Conservation (phyloP, 2,797 vertebrate species). For the Oreortyx pictus region DNA sequence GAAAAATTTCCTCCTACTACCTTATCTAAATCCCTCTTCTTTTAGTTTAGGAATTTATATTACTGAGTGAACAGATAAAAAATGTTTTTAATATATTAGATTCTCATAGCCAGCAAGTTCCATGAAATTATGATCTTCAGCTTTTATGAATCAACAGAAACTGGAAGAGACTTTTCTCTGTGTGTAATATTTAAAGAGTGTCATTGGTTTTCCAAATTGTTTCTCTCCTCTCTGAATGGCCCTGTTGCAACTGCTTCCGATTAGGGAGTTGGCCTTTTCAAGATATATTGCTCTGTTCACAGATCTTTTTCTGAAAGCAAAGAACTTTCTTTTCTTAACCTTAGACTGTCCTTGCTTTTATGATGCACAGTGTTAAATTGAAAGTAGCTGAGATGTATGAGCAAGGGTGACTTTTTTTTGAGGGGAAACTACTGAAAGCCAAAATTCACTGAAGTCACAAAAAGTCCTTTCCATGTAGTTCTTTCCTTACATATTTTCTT, state of each 20-base stretch:
- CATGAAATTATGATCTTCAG: background rate
- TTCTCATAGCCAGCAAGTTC: background rate
- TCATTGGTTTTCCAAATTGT: background rate
- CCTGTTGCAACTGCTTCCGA: background rate
- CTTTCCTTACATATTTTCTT: slow-evolving; percentile 35
- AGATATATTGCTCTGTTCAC: background rate
- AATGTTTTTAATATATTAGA: background rate
- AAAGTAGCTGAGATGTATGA: slow-evolving; percentile 23
- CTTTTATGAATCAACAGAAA: background rate
- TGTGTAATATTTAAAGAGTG: background rate
- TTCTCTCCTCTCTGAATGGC: background rate
- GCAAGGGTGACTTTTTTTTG: slow-evolving; percentile 7
- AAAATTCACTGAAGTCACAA: slow-evolving; percentile 24
- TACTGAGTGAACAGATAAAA: background rate
- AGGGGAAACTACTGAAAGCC: slow-evolving; percentile 8
- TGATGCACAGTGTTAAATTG: slow-evolving; percentile 28
- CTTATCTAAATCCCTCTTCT: too few relatives aligned
- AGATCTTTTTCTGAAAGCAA: slow-evolving; percentile 9
- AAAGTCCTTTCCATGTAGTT: background rate
- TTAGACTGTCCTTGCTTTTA: slow-evolving; percentile 44
- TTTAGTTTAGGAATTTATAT: background rate
- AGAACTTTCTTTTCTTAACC: slow-evolving; percentile 34
- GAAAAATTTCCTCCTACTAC: too few relatives aligned
- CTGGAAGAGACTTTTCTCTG: background rate
- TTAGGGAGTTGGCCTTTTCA: background rate